These are phyloP conservation scores for Oscheius onirici DNA, from an alignment of 2,888 invertebrate genomes.

Conservation along the genomic window DNA sequence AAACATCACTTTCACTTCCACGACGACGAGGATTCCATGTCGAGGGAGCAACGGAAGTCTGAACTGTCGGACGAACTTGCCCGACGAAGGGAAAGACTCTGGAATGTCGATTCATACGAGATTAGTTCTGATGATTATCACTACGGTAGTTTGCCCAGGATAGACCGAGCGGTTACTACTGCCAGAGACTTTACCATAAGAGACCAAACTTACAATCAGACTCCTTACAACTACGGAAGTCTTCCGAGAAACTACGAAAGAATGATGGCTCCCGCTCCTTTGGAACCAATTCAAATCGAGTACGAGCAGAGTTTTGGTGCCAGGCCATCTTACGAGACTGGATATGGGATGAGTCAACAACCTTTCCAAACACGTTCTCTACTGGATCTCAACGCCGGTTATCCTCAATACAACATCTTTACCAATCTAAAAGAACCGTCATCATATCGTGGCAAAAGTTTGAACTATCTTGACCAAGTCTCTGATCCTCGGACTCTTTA, in stretches of 20 bases:
- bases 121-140: slow-evolving; percentile 57
- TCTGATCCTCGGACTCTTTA: slow-evolving; percentile 13
- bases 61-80: slow-evolving; percentile 77
- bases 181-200: slow-evolving; percentile 54
- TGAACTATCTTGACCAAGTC: slow-evolving; percentile 45
- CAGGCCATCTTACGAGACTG: slow-evolving; percentile 26
- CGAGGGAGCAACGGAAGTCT: slow-evolving; percentile 77
- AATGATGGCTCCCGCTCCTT: slow-evolving; percentile 38
- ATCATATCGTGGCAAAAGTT: slow-evolving; percentile 5
- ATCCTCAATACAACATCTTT: not conserved
- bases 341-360: not conserved
- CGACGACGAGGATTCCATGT: slow-evolving; percentile 75
- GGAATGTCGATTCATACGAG: slow-evolving; percentile 46
- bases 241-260: slow-evolving; percentile 69
- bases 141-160: slow-evolving; percentile 67
- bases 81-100: slow-evolving; percentile 77
- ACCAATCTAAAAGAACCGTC: not conserved
- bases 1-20: slow-evolving; percentile 54
- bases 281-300: slow-evolving; percentile 53
- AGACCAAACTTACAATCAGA: slow-evolving; percentile 32
- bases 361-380: slow-evolving; percentile 36
- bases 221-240: slow-evolving; percentile 61
- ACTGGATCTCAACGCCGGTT: slow-evolving; percentile 34
- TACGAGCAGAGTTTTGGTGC: slow-evolving; percentile 61
- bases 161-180: slow-evolving; percentile 52